phyloP scores from a whole-genome alignment of 1,140 invertebrate species.

The Drosophila mayri region DNA sequence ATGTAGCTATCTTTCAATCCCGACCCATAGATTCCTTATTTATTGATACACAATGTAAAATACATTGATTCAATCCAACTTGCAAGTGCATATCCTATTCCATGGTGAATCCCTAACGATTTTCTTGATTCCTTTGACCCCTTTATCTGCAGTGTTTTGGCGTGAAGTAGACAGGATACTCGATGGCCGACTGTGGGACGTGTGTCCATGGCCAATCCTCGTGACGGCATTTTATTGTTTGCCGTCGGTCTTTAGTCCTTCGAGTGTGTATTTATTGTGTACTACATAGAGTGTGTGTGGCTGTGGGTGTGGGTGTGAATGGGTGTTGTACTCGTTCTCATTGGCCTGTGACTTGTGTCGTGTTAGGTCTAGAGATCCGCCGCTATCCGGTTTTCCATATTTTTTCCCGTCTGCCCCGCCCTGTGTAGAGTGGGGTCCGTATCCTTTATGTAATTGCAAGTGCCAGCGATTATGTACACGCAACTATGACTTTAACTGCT shows the following conservation, averaged over 20 bases:
- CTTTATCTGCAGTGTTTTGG: constrained; percentile 27
- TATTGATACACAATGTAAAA: background rate
- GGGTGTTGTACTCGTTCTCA: background rate
- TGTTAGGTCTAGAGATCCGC: constrained; percentile 39
- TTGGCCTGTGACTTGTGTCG: constrained; percentile 13
- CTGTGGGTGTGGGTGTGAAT: background rate
- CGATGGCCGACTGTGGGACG: constrained; percentile 22
- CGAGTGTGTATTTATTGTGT: constrained; percentile 30
- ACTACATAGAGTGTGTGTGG: background rate
- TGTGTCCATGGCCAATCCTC: constrained; percentile 42
- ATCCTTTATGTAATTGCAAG: constrained; percentile 58
- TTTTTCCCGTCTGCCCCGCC: constrained; percentile 4
- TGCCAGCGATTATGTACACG: constrained; percentile 76
- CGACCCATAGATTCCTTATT: background rate
- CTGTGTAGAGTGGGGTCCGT: constrained; percentile 20
- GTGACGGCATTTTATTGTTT: constrained; percentile 79
- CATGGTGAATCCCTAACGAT: background rate
- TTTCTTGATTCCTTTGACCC: constrained; percentile 4
- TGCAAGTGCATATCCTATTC: background rate
- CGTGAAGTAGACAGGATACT: constrained; percentile 41
- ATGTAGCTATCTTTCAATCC: too few species aligned
- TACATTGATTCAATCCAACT: background rate
- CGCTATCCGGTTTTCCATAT: constrained; percentile 32
- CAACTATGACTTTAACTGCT: constrained; percentile 73
- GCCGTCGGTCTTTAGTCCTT: constrained; percentile 66